phyloP scores from a whole-genome alignment of 2,888 invertebrate genomes.

The Cheilosia variabilis region DNA sequence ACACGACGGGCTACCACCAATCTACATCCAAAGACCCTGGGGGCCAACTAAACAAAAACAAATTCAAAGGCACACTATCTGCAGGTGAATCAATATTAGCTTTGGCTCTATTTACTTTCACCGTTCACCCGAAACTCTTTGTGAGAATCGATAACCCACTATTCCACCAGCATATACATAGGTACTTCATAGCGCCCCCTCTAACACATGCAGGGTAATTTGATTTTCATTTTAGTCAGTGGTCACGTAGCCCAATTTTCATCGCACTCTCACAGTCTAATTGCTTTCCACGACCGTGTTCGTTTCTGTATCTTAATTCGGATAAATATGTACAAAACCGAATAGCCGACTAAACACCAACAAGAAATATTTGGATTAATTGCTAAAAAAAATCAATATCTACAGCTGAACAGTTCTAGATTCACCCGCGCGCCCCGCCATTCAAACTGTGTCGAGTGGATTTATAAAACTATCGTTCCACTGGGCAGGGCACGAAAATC shows the following conservation, averaged over 20 bases:
- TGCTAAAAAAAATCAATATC: slow-evolving; percentile 36
- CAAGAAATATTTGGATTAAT: slow-evolving; percentile 36
- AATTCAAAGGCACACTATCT: slow-evolving; percentile 16
- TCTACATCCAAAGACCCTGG: not conserved
- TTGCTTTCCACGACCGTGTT: slow-evolving; percentile 8
- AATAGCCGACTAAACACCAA: slow-evolving; percentile 12
- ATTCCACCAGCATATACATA: not conserved
- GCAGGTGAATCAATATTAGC: slow-evolving; percentile 48
- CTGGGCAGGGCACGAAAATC: slow-evolving; percentile 5
- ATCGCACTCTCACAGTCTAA: not conserved
- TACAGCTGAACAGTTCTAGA: not conserved
- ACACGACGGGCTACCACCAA: slow-evolving; percentile 8
- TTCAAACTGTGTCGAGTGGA: slow-evolving; percentile 41
- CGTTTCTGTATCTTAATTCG: slow-evolving; percentile 22
- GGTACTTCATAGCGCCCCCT: not conserved
- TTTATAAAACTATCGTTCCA: not conserved
- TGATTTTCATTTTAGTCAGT: slow-evolving; percentile 26
- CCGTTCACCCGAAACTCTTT: slow-evolving; percentile 9
- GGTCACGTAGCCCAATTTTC: slow-evolving; percentile 5
- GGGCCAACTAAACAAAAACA: not conserved
- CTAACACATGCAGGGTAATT: slow-evolving; percentile 14
- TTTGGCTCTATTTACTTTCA: slow-evolving; percentile 49
- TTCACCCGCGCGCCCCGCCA: not conserved
- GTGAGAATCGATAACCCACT: slow-evolving; percentile 41
- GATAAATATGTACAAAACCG: slow-evolving; percentile 20